phyloP scores from a whole-genome alignment of 2,888 invertebrate genomes.

The Ariolimax columbianus region DNA sequence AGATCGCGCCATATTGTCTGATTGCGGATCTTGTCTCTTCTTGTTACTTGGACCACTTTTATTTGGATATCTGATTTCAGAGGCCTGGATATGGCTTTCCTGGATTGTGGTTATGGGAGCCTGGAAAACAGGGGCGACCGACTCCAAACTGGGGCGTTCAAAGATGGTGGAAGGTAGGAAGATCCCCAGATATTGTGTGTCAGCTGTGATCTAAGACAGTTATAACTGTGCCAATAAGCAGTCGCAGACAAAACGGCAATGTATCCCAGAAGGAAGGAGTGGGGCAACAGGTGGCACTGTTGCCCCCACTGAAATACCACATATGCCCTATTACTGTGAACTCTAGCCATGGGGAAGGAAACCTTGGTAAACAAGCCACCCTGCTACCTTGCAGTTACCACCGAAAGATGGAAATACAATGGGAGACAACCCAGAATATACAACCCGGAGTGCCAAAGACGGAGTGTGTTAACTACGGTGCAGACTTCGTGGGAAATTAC shows the following conservation, averaged over 20 bases:
- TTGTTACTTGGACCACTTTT: too few species aligned
- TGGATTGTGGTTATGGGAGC: too few species aligned
- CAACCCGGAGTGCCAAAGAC: neutral
- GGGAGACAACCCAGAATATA: neutral
- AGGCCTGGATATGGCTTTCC: too few species aligned
- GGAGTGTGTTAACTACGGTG: neutral
- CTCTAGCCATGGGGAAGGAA: neutral
- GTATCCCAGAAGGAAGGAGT: neutral
- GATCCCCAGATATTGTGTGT: neutral
- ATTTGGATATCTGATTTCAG: too few species aligned
- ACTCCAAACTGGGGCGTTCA: too few species aligned
- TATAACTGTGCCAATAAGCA: neutral
- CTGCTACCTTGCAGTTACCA: neutral
- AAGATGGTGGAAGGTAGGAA: neutral
- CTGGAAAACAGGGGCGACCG: too few species aligned
- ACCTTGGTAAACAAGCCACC: neutral
- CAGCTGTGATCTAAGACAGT: neutral
- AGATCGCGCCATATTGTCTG: too few species aligned
- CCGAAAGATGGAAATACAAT: neutral
- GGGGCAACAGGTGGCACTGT: neutral
- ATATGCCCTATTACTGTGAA: neutral
- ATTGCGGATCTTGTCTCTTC: too few species aligned
- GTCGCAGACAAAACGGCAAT: neutral
- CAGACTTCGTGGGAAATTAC: neutral
- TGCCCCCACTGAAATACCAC: neutral